Conservation (phyloP, 2,797 vertebrate genomes). For the Sebastes oblongus region DNA sequence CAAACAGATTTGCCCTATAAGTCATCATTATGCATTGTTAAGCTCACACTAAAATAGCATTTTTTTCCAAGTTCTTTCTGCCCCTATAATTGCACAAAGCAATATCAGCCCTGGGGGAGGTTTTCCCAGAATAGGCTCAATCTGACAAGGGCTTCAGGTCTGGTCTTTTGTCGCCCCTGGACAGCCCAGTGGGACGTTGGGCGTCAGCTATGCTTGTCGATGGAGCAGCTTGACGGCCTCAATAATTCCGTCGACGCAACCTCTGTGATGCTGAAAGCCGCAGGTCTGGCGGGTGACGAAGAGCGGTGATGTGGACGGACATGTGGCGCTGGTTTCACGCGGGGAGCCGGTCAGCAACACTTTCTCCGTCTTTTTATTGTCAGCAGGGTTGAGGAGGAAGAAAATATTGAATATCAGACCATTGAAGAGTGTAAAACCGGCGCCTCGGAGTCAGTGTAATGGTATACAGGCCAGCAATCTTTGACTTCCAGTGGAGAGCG, state of each 20-base stretch:
- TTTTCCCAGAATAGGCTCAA: constrained; percentile 41
- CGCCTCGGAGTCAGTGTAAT: constrained; percentile 45
- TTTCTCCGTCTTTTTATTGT: constrained; percentile 48
- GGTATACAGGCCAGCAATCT: constrained; percentile 67
- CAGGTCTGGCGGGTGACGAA: constrained; percentile 49
- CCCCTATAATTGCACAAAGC: constrained; percentile 29
- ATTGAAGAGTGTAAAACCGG: constrained; percentile 59
- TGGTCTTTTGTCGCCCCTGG: constrained; percentile 71
- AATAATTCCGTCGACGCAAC: constrained; percentile 73
- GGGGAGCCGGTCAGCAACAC: constrained; percentile 35
- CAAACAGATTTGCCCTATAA: background rate
- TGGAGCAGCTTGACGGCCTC: constrained; percentile 68
- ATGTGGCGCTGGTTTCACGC: constrained; percentile 23
- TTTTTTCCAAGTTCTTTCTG: background rate
- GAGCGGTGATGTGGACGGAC: constrained; percentile 39
- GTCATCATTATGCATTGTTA: background rate
- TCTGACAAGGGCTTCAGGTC: constrained; percentile 61
- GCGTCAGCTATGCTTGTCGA: constrained; percentile 67
- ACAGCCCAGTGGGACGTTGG: constrained; percentile 70
- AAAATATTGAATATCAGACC: constrained; percentile 57
- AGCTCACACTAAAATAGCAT: background rate
- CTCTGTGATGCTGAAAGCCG: constrained; percentile 56
- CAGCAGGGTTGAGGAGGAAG: constrained; percentile 45
- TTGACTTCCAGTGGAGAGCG: constrained; percentile 61
- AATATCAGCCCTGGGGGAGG: constrained; percentile 20